Percentiles rank a stretch among this genome's conserved stretches.
Conservation (phyloP, 2,888 invertebrate species). For the Drosophila nr. medialis region DNA sequence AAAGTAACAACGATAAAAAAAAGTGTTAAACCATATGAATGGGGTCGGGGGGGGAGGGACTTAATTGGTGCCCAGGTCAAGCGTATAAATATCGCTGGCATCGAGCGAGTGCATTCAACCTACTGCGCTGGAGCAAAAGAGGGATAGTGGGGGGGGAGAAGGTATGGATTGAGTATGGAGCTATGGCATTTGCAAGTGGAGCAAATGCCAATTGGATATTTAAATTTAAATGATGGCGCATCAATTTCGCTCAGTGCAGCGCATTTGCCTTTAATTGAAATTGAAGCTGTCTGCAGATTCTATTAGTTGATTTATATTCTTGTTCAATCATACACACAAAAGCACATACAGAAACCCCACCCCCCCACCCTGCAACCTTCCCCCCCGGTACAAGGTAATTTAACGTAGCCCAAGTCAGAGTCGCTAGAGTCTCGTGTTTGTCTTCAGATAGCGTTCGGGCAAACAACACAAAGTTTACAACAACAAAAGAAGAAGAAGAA, state of each 20-base stretch:
- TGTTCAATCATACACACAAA: constrained; percentile 39
- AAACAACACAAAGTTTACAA: constrained; percentile 17
- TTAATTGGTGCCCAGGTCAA: constrained; percentile 63
- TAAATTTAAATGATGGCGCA: constrained; percentile 77
- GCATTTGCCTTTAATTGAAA: constrained; percentile 71
- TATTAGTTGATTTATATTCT: constrained; percentile 70
- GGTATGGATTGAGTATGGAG: not conserved
- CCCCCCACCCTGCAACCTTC: not conserved
- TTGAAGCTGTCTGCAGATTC: constrained; percentile 79
- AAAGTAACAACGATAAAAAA: not conserved
- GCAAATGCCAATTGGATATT: constrained; percentile 67
- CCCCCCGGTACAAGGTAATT: not conserved
- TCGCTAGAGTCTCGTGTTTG: constrained; percentile 49
- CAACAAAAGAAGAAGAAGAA: not conserved
- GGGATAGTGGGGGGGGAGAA: not conserved
- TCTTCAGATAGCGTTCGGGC: constrained; percentile 45
- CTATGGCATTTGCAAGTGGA: constrained; percentile 42
- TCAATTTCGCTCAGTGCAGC: constrained; percentile 64
- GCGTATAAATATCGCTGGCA: constrained; percentile 45
- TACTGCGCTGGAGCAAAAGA: not conserved
- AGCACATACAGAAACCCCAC: not conserved
- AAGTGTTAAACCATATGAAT: not conserved
- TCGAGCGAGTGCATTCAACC: constrained; percentile 51
- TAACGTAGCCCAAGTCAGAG: constrained; percentile 3
- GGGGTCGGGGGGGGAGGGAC: not conserved